phyloP scores from a whole-genome alignment of 2,797 vertebrate species.

The Acanthis flammea region DNA sequence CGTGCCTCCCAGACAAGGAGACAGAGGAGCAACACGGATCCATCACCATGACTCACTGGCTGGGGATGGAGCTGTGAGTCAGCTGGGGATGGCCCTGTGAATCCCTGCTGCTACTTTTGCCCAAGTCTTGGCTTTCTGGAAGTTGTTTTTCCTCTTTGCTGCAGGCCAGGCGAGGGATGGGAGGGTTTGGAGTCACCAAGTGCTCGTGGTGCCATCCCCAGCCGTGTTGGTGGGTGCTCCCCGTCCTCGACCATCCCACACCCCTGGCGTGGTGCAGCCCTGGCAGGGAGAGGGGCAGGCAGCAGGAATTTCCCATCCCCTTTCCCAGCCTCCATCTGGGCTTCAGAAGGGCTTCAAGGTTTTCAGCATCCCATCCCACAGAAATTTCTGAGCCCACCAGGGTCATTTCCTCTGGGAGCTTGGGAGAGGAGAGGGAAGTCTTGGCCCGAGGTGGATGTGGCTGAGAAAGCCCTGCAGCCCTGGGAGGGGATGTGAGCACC shows the following conservation, averaged over 20 bases:
- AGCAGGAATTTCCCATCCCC: not conserved
- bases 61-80: conserved; percentile 20
- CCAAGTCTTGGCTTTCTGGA: conserved; percentile 2
- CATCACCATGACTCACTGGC: not conserved
- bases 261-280: not conserved
- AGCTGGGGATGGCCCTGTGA: not conserved
- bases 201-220: not conserved
- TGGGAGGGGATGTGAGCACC: conserved; percentile 3
- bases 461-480: not conserved
- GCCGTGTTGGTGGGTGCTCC: not conserved
- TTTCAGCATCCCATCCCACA: conserved; percentile 42
- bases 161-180: not conserved
- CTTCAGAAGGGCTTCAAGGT: not conserved
- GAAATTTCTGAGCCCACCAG: conserved; percentile 38
- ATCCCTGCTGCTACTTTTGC: not conserved
- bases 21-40: not conserved
- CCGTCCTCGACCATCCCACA: rapidly evolving
- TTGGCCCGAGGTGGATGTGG: not conserved
- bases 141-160: not conserved
- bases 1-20: not conserved
- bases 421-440: not conserved
- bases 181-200: not conserved
- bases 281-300: not conserved
- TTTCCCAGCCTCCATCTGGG: not conserved
- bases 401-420: conserved; percentile 69